Base-by-base conservation (phyloP, 1,140 invertebrate species). In the Lepidurus packardi region DNA sequence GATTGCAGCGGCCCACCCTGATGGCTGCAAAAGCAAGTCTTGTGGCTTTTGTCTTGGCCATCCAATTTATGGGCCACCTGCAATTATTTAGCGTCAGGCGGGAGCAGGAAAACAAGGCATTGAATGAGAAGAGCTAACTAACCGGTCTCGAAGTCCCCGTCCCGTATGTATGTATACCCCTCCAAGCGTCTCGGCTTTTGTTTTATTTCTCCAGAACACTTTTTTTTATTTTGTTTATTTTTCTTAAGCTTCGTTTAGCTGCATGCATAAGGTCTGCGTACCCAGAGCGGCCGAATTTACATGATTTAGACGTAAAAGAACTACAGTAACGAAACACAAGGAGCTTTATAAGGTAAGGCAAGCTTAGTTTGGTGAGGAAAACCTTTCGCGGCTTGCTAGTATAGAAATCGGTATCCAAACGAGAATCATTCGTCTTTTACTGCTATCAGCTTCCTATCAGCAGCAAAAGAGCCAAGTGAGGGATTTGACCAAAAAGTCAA, bases 1-100 rank as follows among this genome's bases (percentile, higher is more conserved):
- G 53, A 65, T 65, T 2, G 45, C 45, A 47, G 45, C 16, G 53
- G 53, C 53, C 53, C 53, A 65, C 53, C 53, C 53, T 65, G 53
- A 65, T 21, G 53, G 53, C 21, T 65, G 6, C 13, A 65, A 65
- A 21, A 65, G 53, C 53, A n/a, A 65, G 53, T 65, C 53, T 16
- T 65, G 53, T 65, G 53, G 53, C 53, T 65, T 65, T 65, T 65
- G 53, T 65, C 53, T 65, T 65, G 53, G 53, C 16, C 21, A 65
- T 65, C 53, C 53, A 65, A 65, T 65, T 65, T 65, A 65, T 21
- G 53, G 21, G 53, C 53, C 53, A 65, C 53, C 53, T 65, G 53
- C 53, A 65, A 65, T 65, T 65, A 65, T 65, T 65, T 65, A 65
- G 53, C 53, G 53, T 65, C 53, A 65, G 53, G 53, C 53, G 53